Base-by-base conservation (phyloP, 2,113 vertebrate genomes). In the Malurus cyaneus region DNA sequence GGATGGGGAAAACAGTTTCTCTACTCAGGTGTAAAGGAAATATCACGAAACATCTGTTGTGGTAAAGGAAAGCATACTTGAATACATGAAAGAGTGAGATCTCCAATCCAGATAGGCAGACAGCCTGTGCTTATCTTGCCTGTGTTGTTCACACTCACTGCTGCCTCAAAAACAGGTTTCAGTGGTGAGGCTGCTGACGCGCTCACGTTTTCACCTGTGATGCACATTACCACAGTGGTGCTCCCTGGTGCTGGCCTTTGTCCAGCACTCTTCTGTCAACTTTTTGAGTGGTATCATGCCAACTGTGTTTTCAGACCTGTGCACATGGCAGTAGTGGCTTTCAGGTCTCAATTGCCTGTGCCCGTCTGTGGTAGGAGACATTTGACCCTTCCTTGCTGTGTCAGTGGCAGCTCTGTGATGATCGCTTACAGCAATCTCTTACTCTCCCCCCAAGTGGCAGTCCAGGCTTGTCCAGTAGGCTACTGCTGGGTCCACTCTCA, bases 171-270 rank as follows among this genome's bases (percentile, higher is more conserved):
- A 69, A 0, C 44, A 73, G 28, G 49, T 62, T 66, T 73, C 49
- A 69, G 9, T 5, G 34, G 19, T 8, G 59, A 80, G 42, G 62
- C 34, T 65, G 36, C 54, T 6, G 16, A 12, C 0, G 0, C 0
- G 3, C 64, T 76, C 4, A 0, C 0, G 0, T 47, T 87, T 42
- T 31, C 82, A 32, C 7, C 2, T 17, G 0, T 2, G 12, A n/a
- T 2, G 5, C 29, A 26, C 12, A 0, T 13, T 32, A 1, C 24
- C 1, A 3, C 1, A 3, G 36, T 34, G 0, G 0, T 49, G 25
- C 57, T 81, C 49, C 50, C 46, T 82, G 70, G 5, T 32, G 18
- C 17, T 78, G 56, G 87, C 14, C 47, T 89, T 56, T 39, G 53
- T 52, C 60, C 32, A 3, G 31, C 9, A 1, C 14, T 47, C 0